Conservation (phyloP, 35 echinoderm and acorn worm species). For the Ptychodera flava region DNA sequence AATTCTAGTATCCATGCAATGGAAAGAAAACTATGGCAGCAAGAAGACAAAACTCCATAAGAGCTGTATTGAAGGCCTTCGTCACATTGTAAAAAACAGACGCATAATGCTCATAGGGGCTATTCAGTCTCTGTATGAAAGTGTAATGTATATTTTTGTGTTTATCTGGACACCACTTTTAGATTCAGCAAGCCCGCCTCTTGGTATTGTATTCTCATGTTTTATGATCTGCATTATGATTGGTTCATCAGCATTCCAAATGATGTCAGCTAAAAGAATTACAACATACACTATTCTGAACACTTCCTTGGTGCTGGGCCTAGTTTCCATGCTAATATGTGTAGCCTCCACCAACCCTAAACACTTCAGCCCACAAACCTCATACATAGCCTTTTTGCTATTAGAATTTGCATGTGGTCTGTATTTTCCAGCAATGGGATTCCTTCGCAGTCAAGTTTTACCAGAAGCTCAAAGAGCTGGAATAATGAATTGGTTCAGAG, state of each 20-base stretch:
- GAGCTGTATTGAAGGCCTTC: slow-evolving; percentile 65
- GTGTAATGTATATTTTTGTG: slow-evolving; percentile 98
- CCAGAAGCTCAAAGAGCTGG: slow-evolving; percentile 76
- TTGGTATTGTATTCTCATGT: slow-evolving; percentile 82
- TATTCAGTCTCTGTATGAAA: slow-evolving; percentile 94
- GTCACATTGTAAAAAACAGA: slow-evolving; percentile 54
- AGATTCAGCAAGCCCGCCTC: slow-evolving; percentile 45
- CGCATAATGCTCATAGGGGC: slow-evolving; percentile 76
- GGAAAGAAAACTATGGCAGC: slow-evolving; percentile 83
- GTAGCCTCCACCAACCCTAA: slow-evolving; percentile 73
- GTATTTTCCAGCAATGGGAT: slow-evolving; percentile 97
- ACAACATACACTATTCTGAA: slow-evolving; percentile 62
- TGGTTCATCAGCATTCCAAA: slow-evolving; percentile 66
- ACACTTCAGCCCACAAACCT: slow-evolving; percentile 52
- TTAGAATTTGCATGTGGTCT: slow-evolving; percentile 86
- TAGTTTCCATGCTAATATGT: slow-evolving; percentile 64
- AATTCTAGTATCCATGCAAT: slow-evolving; percentile 55
- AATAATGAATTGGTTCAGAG: slow-evolving; percentile 99
- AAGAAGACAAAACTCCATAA: slow-evolving; percentile 65
- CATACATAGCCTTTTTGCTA: slow-evolving; percentile 77
- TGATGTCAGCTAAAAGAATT: slow-evolving; percentile 35
- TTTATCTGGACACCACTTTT: slow-evolving; percentile 97
- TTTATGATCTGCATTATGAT: slow-evolving; percentile 99
- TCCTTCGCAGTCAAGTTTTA: slow-evolving; percentile 56
- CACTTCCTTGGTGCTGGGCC: slow-evolving; percentile 50